These are phyloP conservation scores for Strongylocentrotus purpuratus DNA, from an alignment of 35 echinoderm and acorn worm genomes.

Conservation along the genomic window DNA sequence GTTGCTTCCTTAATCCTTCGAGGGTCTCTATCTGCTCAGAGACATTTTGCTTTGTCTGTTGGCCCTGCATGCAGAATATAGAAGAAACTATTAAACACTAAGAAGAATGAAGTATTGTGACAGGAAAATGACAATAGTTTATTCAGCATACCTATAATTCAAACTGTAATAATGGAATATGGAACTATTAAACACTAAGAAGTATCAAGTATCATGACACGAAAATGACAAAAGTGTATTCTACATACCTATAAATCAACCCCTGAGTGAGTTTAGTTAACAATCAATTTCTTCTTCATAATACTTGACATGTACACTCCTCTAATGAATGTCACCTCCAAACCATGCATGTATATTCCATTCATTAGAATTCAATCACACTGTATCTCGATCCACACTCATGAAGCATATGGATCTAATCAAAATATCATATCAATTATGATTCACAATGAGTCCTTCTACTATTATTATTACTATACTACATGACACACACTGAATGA, in stretches of 20 bases:
- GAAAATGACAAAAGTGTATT: too few relatives aligned
- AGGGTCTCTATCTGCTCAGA: constrained; percentile 74
- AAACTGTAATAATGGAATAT: too few relatives aligned
- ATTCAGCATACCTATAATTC: too few relatives aligned
- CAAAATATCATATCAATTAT: background rate
- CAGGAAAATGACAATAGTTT: too few relatives aligned
- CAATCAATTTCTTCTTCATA: too few relatives aligned
- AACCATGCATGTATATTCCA: background rate
- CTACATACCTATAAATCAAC: too few relatives aligned
- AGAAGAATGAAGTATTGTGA: too few relatives aligned
- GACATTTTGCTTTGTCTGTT: constrained; percentile 69
- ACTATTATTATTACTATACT: background rate
- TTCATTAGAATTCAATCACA: background rate
- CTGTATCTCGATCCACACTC: background rate
- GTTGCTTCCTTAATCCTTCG: constrained; percentile 81
- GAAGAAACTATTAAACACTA: background rate
- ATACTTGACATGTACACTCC: background rate
- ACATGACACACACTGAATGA: background rate
- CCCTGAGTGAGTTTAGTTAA: too few relatives aligned
- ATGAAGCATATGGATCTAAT: background rate
- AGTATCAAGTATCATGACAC: too few relatives aligned
- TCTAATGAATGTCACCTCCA: background rate
- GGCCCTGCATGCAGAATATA: constrained; percentile 21
- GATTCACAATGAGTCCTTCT: background rate
- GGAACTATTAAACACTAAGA: too few relatives aligned